Percentiles rank a stretch among this genome's conserved stretches.
Evolutionary conservation across 2,888 invertebrate species (phyloP).

Genomic region (Didymodactylos carnosus): DNA sequence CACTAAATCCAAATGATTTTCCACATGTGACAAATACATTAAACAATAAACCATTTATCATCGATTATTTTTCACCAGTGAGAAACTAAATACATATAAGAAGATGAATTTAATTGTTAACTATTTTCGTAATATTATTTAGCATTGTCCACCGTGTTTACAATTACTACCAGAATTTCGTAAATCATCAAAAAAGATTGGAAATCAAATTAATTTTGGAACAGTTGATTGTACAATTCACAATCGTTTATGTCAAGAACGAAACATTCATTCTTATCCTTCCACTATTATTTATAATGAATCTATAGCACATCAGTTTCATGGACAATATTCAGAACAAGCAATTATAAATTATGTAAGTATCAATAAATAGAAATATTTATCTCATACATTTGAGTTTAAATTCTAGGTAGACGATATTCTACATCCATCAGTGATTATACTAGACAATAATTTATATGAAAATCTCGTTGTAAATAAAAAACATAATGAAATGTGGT

Average conservation of each 20-base stretch:
- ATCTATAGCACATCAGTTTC: conserved; percentile 39
- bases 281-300: conserved; percentile 49
- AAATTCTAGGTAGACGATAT: conserved; percentile 29
- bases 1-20: conserved; percentile 39
- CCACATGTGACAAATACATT: conserved; percentile 22
- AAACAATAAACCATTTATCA: conserved; percentile 41
- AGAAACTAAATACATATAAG: conserved; percentile 18
- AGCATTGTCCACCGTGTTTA: conserved; percentile 57
- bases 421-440: conserved; percentile 40
- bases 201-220: conserved; percentile 40
- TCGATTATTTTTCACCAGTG: conserved; percentile 54
- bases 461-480: conserved; percentile 39
- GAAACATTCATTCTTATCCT: conserved; percentile 32
- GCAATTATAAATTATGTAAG: conserved; percentile 47
- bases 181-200: conserved; percentile 41
- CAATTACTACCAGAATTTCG: conserved; percentile 48
- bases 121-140: conserved; percentile 16
- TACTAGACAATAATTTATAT: conserved; percentile 41
- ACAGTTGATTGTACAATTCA: conserved; percentile 51
- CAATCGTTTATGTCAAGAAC: conserved; percentile 37
- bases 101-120: background rate
- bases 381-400: conserved; percentile 17
- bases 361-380: conserved; percentile 39
- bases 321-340: conserved; percentile 43
- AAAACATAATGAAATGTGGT: conserved; percentile 42